Evolutionary conservation across 2,888 invertebrate genomes (phyloP), one percentile per base, ranked within the genome.

Genomic region (Drosophila cyrtoloma): DNA sequence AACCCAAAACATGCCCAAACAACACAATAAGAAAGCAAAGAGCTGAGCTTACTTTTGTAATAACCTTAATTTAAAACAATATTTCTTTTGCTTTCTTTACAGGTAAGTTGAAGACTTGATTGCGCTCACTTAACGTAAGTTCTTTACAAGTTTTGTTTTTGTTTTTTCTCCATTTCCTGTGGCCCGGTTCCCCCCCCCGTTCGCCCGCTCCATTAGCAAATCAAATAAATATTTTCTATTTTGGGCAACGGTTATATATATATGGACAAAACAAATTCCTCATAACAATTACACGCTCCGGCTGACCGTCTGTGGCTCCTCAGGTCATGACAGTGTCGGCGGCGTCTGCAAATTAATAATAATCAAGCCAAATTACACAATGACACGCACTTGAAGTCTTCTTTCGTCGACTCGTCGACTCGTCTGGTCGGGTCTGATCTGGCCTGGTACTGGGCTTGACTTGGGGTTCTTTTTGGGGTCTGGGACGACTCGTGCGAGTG

Each of bases 311-410:
- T 39, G 59, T 16, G 47, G 47, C 61, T 73, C 62, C 62, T 44
- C 51, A 26, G 62, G 33, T 51, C 42, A 44, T 61, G 65, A 50
- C 67, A 59, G 76, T 67, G 70, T 52, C 69, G 55, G 55, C 74
- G 82, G 79, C 75, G 75, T 89, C 85, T 78, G 84, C 77, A 87
- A 86, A 86, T 89, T 89, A 86, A 86, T 89, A 86, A 90, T 84
- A 87, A 84, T 82, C 85, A 91, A 91, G 77, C 77, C 88, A 89
- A 91, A 88, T 88, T 91, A 91, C 79, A 82, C 81, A 87, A 84
- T 91, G 91, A 91, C 87, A 88, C 87, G 91, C 87, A 88, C 91
- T 82, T 88, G 86, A 86, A 72, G 77, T 52, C 60, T 71, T 61
- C 52, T 47, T 30, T 53, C 47, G 68, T 55, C 32, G 63, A 53